These are phyloP conservation scores for Drosophila monieri DNA, from an alignment of 2,888 invertebrate species.

Conservation along the genomic window DNA sequence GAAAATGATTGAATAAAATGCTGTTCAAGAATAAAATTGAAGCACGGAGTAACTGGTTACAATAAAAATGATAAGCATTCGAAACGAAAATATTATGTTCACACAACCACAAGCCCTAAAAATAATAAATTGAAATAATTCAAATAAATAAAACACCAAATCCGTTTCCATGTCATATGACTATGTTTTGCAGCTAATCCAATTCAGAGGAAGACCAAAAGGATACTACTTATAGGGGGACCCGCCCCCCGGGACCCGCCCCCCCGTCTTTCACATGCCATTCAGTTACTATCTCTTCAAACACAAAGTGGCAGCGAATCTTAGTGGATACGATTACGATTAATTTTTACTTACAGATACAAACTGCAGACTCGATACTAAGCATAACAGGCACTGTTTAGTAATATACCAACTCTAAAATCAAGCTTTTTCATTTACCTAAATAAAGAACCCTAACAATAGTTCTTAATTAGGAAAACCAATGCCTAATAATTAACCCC, in stretches of 20 bases:
- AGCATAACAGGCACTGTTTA: neutral
- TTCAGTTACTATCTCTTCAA: neutral
- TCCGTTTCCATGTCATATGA: conserved; percentile 66
- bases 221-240: conserved; percentile 10
- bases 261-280: neutral
- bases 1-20: conserved; percentile 52
- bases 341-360: conserved; percentile 9
- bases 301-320: conserved; percentile 3
- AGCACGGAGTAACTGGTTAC: conserved; percentile 77
- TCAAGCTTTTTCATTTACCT: conserved; percentile 31
- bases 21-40: conserved; percentile 63
- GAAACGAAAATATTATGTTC: conserved; percentile 70
- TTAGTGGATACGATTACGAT: neutral
- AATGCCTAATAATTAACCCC: conserved; percentile 46
- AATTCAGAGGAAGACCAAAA: conserved; percentile 8
- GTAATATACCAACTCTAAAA: conserved; percentile 7
- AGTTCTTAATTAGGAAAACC: conserved; percentile 26
- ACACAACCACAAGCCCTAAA: conserved; percentile 54
- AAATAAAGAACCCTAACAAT: conserved; percentile 12
- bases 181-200: conserved; percentile 50
- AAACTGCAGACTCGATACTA: neutral
- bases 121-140: conserved; percentile 63
- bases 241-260: neutral
- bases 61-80: conserved; percentile 69
- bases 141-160: conserved; percentile 52